Base-by-base conservation (phyloP, 2,113 vertebrate genomes). In the Perca flavescens region DNA sequence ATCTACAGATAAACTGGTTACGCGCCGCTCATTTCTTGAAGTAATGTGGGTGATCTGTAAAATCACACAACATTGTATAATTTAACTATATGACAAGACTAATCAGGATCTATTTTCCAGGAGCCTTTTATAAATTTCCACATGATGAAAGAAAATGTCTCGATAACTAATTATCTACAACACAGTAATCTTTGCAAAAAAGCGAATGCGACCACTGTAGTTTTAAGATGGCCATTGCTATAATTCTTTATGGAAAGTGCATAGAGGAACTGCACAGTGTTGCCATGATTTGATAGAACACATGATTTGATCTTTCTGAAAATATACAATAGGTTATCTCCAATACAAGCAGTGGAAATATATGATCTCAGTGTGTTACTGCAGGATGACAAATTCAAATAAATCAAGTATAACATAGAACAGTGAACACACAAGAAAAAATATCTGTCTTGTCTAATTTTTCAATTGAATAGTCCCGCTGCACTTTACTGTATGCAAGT, bases 1-100 rank as follows among this genome's bases (percentile, higher is more conserved):
- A 94, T 92, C 92, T 88, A 72, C 62, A 79, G 91, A 91, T 94
- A 88, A 92, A 93, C 67, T 69, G 68, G 34, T 66, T 71, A 75
- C 67, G 65, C 58, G 3, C 43, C 56, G 11, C 66, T 84, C 52
- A 50, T 15, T 63, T 84, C 52, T 66, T 46, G 43, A 86, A 28
- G 66, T 28, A 62, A 62, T 36, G 17, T 17, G 36, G 79, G 34
- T 72, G 54, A 36, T 66, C 66, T 70, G 22, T 49, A 43, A 77
- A 70, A 74, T 63, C 34, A 5, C 28, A 22, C 25, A 50, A 78
- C 28, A 36, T 62, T 40, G 14, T 43, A 36, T 72, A 50, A 56
- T 64, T 6, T 7, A 58, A 72, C 5, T 2, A 40, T 19, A 49
- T 31, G 12, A 57, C 25, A 68, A 68, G 3, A 4, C 17, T 12